Evolutionary conservation across 2,113 vertebrate genomes (phyloP).

Genomic region (Calidris pugnax): DNA sequence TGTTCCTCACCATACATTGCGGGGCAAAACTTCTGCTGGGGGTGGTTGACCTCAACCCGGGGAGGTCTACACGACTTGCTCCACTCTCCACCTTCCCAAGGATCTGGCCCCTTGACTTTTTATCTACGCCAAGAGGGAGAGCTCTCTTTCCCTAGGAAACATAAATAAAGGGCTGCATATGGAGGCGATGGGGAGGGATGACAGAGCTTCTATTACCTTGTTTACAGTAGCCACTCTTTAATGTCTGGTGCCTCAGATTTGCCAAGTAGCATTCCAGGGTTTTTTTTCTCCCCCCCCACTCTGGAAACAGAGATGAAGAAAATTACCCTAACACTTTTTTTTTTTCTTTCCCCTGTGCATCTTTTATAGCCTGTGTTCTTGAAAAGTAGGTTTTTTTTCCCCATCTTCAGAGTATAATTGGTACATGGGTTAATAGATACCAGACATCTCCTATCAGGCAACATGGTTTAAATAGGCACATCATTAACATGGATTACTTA

Average conservation of each 20-base stretch:
- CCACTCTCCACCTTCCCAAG: neutral
- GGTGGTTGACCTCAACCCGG: neutral
- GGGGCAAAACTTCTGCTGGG: accelerated
- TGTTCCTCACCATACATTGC: neutral
- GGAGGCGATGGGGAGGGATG: neutral
- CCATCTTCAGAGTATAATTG: neutral
- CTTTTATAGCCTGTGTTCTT: neutral
- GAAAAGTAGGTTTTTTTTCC: neutral
- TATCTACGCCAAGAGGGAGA: neutral
- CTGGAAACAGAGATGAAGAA: neutral
- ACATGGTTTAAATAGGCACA: conserved; percentile 50
- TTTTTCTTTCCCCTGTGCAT: neutral
- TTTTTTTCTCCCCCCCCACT: neutral
- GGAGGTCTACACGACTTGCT: neutral
- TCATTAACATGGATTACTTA: conserved; percentile 24
- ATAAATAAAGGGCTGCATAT: neutral
- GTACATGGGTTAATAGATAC: neutral
- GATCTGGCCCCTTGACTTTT: neutral
- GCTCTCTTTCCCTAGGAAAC: neutral
- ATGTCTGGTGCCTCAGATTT: neutral
- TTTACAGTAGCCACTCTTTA: neutral
- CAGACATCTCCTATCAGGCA: conserved; percentile 51
- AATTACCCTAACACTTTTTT: neutral
- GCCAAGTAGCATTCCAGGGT: neutral
- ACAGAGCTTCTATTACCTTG: neutral